Conservation (phyloP, 2,888 invertebrate species). For the Priocnemis perturbator region DNA sequence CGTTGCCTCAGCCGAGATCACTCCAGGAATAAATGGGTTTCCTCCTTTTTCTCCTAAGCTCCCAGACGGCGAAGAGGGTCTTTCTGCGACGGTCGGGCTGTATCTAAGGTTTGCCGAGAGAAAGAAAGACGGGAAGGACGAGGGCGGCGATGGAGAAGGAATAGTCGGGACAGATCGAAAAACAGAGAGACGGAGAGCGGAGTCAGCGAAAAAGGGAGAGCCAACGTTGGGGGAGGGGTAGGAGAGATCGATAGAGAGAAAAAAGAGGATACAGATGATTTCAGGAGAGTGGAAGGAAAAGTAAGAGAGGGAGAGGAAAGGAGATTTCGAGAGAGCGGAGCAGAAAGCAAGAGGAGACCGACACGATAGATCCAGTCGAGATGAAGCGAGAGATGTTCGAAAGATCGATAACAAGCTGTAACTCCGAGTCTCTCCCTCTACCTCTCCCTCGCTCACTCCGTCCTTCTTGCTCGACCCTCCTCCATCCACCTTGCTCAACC, state of each 20-base stretch:
- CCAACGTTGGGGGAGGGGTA: slow-evolving; percentile 11
- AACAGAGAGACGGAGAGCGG: background rate
- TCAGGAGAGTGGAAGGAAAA: background rate
- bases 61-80: slow-evolving; percentile 11
- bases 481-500: too few relatives aligned
- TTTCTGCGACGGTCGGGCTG: slow-evolving; percentile 9
- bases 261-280: slow-evolving; percentile 4
- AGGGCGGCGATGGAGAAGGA: background rate
- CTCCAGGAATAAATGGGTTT: slow-evolving; percentile 31
- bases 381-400: slow-evolving; percentile 32
- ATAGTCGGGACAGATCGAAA: background rate
- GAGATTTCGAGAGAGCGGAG: background rate
- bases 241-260: slow-evolving; percentile 3
- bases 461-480: too few relatives aligned
- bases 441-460: slow-evolving; percentile 1
- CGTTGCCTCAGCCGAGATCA: slow-evolving; percentile 25
- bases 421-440: slow-evolving; percentile 33
- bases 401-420: slow-evolving; percentile 55
- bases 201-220: too few relatives aligned
- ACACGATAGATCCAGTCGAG: slow-evolving; percentile 21
- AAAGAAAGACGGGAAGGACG: background rate
- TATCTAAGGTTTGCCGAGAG: slow-evolving; percentile 9
- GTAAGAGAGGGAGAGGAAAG: slow-evolving; percentile 18
- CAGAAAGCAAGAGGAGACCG: background rate
- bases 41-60: slow-evolving; percentile 17